phyloP scores from a whole-genome alignment of 2,797 vertebrate species.

The Pelodytes ibericus region DNA sequence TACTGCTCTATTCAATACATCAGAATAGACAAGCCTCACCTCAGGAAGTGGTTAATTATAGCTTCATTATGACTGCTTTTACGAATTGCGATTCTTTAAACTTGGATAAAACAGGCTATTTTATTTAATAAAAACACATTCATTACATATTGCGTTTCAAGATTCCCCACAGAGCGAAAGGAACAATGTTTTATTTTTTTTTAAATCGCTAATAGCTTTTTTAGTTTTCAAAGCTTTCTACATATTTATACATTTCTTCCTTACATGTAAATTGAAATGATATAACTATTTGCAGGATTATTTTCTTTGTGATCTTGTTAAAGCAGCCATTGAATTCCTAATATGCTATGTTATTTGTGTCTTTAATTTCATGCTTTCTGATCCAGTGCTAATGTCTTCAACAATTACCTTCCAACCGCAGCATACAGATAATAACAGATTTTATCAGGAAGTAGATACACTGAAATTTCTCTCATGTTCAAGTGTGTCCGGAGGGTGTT shows the following conservation, averaged over 20 bases:
- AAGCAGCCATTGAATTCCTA: constrained; percentile 57
- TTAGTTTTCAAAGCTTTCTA: neutral
- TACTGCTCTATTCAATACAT: neutral
- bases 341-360: constrained; percentile 65
- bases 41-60: neutral
- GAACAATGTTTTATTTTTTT: neutral
- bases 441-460: too few relatives aligned
- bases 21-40: too few relatives aligned
- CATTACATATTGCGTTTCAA: neutral
- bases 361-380: constrained; percentile 68
- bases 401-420: constrained; percentile 66
- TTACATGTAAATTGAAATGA: constrained; percentile 19
- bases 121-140: constrained; percentile 1
- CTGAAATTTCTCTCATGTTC: too few relatives aligned
- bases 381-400: constrained; percentile 69
- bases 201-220: neutral
- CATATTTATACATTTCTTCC: neutral
- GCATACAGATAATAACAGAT: constrained; percentile 67
- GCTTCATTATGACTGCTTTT: neutral
- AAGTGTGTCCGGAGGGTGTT: too few relatives aligned
- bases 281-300: neutral
- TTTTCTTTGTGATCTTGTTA: constrained; percentile 52
- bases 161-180: neutral
- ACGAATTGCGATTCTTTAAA: neutral
- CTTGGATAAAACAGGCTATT: neutral